Evolutionary conservation across 2,888 invertebrate species (phyloP).

Genomic region (Caenorhabditis angaria): DNA sequence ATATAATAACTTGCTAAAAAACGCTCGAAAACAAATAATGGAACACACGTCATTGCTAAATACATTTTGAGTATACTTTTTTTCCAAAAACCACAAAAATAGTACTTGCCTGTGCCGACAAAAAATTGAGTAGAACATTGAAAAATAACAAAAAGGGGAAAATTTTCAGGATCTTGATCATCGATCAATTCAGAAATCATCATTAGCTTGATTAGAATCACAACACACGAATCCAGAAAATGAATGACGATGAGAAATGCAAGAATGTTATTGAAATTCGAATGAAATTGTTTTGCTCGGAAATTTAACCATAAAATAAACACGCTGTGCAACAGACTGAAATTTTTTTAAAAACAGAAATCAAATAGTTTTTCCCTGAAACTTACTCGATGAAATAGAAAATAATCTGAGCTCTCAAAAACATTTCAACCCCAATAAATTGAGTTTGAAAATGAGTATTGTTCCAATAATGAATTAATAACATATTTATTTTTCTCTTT

Average conservation of each 20-base stretch:
- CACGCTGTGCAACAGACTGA: not conserved
- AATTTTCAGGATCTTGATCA: not conserved
- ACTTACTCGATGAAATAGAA: too few relatives aligned
- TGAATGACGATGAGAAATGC: not conserved
- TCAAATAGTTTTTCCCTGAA: too few relatives aligned
- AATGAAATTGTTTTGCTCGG: conserved; percentile 14
- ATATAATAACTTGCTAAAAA: not conserved
- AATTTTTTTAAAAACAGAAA: not conserved
- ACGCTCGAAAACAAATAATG: not conserved
- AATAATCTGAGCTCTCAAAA: too few relatives aligned
- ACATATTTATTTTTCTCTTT: too few relatives aligned
- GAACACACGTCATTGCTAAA: not conserved
- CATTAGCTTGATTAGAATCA: not conserved
- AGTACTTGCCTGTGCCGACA: too few relatives aligned
- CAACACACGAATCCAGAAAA: not conserved
- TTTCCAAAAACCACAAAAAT: too few relatives aligned
- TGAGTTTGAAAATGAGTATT: too few relatives aligned
- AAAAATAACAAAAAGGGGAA: too few relatives aligned
- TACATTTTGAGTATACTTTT: too few relatives aligned
- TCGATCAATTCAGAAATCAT: not conserved
- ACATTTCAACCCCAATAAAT: too few relatives aligned
- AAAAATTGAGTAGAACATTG: too few relatives aligned
- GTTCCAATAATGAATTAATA: too few relatives aligned
- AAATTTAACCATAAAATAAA: conserved; percentile 9
- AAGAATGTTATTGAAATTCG: not conserved